Base-by-base conservation (phyloP, 1,140 invertebrate species). In the Bombus sylvicola region DNA sequence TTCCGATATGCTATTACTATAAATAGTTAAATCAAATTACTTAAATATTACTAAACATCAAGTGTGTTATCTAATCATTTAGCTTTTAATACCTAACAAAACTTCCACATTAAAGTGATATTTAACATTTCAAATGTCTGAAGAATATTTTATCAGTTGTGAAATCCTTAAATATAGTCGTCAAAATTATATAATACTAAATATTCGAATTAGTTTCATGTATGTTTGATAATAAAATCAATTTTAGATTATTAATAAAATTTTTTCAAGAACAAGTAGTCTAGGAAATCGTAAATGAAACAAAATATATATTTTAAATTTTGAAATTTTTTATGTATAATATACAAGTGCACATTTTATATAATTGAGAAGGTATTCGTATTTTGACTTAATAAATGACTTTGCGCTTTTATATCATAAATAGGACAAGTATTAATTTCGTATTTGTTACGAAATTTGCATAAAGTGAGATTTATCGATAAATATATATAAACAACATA, bases 41-140 rank as follows among this genome's bases (percentile, higher is more conserved):
- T 25, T 43, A 15, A 41, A 12, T 1, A 9, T n/a, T 31, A 34
- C n/a, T 31, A 31, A 15, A 66, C 6, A 8, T 31, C 9, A 37
- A 68, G 22, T 53, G 64, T 22, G 13, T 37, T 74, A 64, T 82
- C 53, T 73, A 74, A 74, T 82, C 31, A 41, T 64, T 82, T 28
- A 12, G 3, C 13, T 9, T 64, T 34, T 57, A 9, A 62, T 34
- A 37, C 3, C 22, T 62, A 25, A n/a, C 13, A 8, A 22, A 13
- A 57, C 2, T n/a, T 62, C 25, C 12, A 15, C 0, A 3, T 25
- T 68, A 10, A 64, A 28, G 18, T 68, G 31, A 47, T 8, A 72
- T 68, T 25, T 10, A 34, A 43, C 28, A 22, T 75, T 53, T 75
- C 62, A 8, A 9, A 79, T 57, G 62, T 66, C 6, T 47, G 15